phyloP scores from a whole-genome alignment of 1,140 invertebrate genomes.

The Stenopsyche tienmushanensis region DNA sequence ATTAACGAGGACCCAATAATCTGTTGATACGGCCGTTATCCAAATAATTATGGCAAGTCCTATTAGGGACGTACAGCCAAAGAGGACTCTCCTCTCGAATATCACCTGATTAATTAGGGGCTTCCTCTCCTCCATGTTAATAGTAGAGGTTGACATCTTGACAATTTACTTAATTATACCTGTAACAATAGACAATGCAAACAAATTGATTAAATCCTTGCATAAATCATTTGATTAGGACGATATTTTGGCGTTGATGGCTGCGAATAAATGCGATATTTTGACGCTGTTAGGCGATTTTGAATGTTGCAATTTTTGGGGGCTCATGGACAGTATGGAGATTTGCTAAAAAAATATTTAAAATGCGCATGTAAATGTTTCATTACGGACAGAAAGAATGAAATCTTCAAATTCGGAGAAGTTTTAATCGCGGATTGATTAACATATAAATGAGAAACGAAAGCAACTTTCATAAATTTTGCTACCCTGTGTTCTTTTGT shows the following conservation, averaged over 20 bases:
- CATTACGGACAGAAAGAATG: too few relatives aligned
- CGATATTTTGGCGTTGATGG: neutral
- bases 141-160: conserved; percentile 60
- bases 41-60: conserved; percentile 68
- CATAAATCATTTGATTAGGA: neutral
- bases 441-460: too few relatives aligned
- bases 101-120: conserved; percentile 61
- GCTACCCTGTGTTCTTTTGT: too few relatives aligned
- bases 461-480: too few relatives aligned
- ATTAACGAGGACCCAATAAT: conserved; percentile 71
- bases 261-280: neutral
- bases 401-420: too few relatives aligned
- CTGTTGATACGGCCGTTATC: conserved; percentile 72
- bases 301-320: too few relatives aligned
- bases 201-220: neutral
- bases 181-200: conserved; percentile 3
- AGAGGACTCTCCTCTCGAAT: conserved; percentile 68
- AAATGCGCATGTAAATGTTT: too few relatives aligned
- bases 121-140: conserved; percentile 53
- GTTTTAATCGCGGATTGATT: too few relatives aligned
- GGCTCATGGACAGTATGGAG: too few relatives aligned
- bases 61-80: conserved; percentile 68
- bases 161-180: conserved; percentile 26
- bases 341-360: too few relatives aligned
- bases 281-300: too few relatives aligned